Percentiles rank a stretch among this genome's conserved stretches.
Conservation (phyloP, 2,797 vertebrate genomes). For the Chrosomus eos region DNA sequence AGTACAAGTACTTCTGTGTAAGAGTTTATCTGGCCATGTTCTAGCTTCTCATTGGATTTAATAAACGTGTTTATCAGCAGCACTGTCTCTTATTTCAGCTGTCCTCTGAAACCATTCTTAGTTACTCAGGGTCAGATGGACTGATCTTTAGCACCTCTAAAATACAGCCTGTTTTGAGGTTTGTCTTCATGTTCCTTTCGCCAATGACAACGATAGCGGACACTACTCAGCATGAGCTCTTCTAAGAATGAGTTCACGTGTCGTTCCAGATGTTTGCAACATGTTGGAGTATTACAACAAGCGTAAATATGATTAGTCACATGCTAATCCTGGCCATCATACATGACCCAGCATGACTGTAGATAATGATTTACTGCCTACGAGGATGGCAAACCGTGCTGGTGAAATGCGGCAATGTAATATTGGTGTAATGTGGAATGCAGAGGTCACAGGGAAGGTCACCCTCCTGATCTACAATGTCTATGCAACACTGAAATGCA, state of each 20-base stretch:
- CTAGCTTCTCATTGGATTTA: neutral
- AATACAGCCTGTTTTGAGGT: constrained; percentile 3
- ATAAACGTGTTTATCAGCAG: neutral
- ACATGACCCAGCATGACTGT: neutral
- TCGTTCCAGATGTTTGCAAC: constrained; percentile 16
- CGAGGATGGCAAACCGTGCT: neutral
- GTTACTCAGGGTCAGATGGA: neutral
- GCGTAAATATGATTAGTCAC: neutral
- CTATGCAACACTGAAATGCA: neutral
- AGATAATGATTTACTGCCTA: constrained; percentile 13
- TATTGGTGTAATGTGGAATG: neutral
- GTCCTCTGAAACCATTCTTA: neutral
- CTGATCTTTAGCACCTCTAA: neutral
- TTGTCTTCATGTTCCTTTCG: neutral
- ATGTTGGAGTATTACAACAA: neutral
- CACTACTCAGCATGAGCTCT: neutral
- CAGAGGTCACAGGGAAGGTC: neutral
- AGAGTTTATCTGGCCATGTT: neutral
- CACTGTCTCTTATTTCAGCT: constrained; percentile 8
- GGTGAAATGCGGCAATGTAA: neutral
- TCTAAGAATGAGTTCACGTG: neutral
- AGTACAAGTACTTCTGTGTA: neutral
- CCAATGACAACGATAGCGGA: neutral
- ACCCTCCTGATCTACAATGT: neutral
- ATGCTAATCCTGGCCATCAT: neutral